A percentile compares a stretch with the other conserved stretches of the same genome.
Evolutionary conservation across 2,113 vertebrate species (phyloP).

Genomic region (Oreocharis arfaki): DNA sequence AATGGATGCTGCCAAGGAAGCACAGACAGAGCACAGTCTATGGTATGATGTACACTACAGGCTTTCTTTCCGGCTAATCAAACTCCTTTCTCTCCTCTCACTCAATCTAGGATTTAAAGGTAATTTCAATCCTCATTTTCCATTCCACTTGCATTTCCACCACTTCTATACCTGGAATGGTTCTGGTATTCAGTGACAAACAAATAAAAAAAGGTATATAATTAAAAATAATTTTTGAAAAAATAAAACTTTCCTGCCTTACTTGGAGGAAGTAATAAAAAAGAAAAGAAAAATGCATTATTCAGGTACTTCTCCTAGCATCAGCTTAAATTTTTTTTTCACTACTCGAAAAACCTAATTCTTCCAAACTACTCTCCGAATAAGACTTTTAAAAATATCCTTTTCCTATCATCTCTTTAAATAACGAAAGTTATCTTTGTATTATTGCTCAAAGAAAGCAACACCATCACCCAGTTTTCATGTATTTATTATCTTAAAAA

Average conservation of each 20-base stretch:
- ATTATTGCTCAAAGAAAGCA: neutral
- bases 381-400: neutral
- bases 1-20: neutral
- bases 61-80: neutral
- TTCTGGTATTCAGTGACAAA: neutral
- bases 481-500: neutral
- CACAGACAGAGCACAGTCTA: neutral
- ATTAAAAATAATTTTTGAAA: neutral
- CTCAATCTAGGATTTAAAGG: neutral
- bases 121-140: neutral
- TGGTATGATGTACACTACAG: neutral
- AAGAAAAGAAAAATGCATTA: neutral
- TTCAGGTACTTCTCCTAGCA: neutral
- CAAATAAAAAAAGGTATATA: neutral
- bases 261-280: neutral
- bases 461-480: neutral
- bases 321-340: neutral
- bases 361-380: neutral
- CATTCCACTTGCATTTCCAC: neutral
- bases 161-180: neutral
- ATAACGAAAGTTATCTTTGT: neutral
- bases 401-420: neutral
- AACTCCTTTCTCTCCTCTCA: neutral
- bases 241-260: neutral
- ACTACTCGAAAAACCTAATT: neutral